phyloP scores from a whole-genome alignment of 1,140 invertebrate species.

The Cydia strobilella region DNA sequence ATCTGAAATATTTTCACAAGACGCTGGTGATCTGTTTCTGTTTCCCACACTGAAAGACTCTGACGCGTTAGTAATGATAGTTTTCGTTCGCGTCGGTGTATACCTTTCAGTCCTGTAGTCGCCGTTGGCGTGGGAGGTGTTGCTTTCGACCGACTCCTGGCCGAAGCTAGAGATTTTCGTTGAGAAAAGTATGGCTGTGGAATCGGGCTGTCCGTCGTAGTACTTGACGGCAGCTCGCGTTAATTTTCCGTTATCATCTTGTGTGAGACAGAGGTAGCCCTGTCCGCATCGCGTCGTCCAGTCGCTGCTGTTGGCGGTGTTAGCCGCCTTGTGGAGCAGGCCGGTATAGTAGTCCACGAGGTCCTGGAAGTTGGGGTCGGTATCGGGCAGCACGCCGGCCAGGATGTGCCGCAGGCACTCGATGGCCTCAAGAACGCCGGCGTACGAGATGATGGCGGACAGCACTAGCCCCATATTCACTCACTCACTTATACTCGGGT shows the following conservation, averaged over 20 bases:
- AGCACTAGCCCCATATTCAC: conserved; percentile 84
- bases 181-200: conserved; percentile 74
- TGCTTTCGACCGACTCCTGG: conserved; percentile 72
- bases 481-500: conserved; percentile 42
- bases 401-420: conserved; percentile 81
- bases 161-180: conserved; percentile 80
- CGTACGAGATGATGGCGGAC: conserved; percentile 86
- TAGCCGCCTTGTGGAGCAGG: conserved; percentile 59
- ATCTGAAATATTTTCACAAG: conserved; percentile 61
- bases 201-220: conserved; percentile 64
- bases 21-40: conserved; percentile 62
- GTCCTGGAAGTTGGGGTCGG: conserved; percentile 65
- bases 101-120: conserved; percentile 64
- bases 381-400: conserved; percentile 71
- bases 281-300: conserved; percentile 67
- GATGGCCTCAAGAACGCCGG: conserved; percentile 85
- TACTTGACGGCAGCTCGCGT: conserved; percentile 68
- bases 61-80: conserved; percentile 65
- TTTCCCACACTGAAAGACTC: conserved; percentile 66
- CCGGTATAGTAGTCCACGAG: conserved; percentile 68
- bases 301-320: conserved; percentile 50
- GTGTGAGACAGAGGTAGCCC: conserved; percentile 72
- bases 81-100: conserved; percentile 67
- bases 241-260: conserved; percentile 66
- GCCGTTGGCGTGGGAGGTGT: conserved; percentile 53